phyloP scores from a whole-genome alignment of 2,797 vertebrate genomes.

The Falco concolor region DNA sequence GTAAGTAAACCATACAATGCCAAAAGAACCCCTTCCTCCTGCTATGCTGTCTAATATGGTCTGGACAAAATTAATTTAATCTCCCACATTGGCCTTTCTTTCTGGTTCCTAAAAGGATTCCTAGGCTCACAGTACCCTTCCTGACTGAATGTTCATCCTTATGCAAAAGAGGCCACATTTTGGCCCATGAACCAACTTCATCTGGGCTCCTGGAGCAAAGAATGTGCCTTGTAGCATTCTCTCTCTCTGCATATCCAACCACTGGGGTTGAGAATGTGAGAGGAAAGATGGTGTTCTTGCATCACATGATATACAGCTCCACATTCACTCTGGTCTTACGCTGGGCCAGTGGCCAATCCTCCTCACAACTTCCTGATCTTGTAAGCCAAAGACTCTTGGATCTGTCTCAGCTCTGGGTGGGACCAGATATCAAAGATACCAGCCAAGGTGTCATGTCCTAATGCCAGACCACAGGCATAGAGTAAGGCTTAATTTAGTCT shows the following conservation, averaged over 20 bases:
- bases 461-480: slow-evolving; percentile 25
- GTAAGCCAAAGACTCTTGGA: slow-evolving; percentile 1
- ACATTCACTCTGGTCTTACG: neutral
- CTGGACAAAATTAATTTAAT: neutral
- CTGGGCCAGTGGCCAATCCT: slow-evolving; percentile 1
- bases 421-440: slow-evolving; percentile 27
- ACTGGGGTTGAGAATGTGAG: neutral
- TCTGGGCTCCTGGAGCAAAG: neutral
- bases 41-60: neutral
- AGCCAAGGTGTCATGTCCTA: slow-evolving; percentile 28
- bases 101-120: neutral
- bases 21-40: neutral
- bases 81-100: neutral
- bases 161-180: neutral
- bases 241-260: neutral
- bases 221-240: neutral
- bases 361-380: neutral
- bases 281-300: neutral
- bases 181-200: neutral
- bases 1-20: neutral
- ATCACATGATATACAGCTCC: neutral
- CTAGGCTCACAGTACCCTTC: neutral
- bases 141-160: neutral
- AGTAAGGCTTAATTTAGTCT: neutral
- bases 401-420: slow-evolving; percentile 10